Percentiles rank a stretch among this genome's conserved stretches.
Evolutionary conservation across 2,113 vertebrate genomes (phyloP).

Genomic region (Chauna torquata): DNA sequence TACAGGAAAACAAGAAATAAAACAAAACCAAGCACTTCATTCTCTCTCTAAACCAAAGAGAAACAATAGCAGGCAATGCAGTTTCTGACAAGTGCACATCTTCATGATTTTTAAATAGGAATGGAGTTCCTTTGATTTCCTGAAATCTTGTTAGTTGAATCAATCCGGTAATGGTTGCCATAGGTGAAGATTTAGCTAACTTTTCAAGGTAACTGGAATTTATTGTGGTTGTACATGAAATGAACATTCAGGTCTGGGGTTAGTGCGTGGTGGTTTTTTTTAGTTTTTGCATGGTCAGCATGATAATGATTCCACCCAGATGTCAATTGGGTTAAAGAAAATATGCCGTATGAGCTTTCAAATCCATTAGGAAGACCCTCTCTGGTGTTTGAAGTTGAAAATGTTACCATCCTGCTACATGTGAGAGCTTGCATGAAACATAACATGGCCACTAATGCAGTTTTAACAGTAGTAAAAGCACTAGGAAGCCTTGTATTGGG

Average conservation of each 20-base stretch:
- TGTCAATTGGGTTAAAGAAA: background rate
- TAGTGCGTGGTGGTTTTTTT: background rate
- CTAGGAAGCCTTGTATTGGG: background rate
- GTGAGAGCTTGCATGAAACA: accelerated
- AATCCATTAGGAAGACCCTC: background rate
- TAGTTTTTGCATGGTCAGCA: background rate
- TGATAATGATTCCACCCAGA: background rate
- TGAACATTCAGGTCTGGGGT: background rate
- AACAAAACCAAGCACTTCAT: background rate
- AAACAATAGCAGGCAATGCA: background rate
- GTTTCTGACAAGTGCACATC: background rate
- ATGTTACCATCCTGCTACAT: accelerated
- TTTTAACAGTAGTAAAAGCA: background rate
- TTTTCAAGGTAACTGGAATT: background rate
- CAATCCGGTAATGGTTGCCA: background rate
- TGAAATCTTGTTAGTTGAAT: background rate
- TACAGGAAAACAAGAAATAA: background rate
- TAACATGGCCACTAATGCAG: background rate
- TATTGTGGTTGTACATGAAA: background rate
- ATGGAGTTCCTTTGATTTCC: background rate
- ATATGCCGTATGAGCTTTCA: background rate
- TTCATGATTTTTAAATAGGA: background rate
- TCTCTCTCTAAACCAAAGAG: background rate
- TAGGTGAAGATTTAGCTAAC: background rate
- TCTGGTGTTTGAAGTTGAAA: background rate